Base-by-base conservation (phyloP, 64 coral and sea anemone species). In the Dendronephthya gigantea region DNA sequence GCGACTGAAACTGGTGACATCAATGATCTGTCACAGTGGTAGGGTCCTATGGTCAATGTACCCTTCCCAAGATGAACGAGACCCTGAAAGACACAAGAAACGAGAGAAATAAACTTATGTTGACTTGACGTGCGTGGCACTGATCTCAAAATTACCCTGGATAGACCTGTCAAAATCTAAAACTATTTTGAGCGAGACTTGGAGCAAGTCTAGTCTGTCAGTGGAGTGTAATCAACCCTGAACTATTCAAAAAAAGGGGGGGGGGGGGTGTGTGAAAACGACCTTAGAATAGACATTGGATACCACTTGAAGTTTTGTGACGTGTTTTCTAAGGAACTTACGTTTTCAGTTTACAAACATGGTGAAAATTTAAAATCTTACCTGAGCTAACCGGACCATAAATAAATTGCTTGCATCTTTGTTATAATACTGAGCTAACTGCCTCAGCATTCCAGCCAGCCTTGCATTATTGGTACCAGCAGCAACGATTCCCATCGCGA, bases 41-140 rank as follows among this genome's bases (percentile, higher is more conserved):
- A 97, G 0, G 94, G 94, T 2, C 94, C 94, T 15, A 97, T 82
- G 22, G 94, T 97, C 0, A 97, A 87, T 6, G 94, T 97, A 23
- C 94, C 94, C 83, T 97, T 97, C 38, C 94, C 94, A 88, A 97
- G 92, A 83, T 97, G 94, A 34, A 97, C 94, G 49, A 97, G 88
- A 39, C 94, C 94, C 89, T 92, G 19, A 14, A 31, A 75, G 25
- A 17, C 25, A 62, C 19, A 62, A n/a, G 55, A 27, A n/a, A 19
- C 7, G 0, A n/a, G 0, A 62, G 41, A 45, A 45, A 45, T 11
- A 45, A 6, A 11, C 41, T 45, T 4, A 11, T 45, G 41, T 45
- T 45, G n/a, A n/a, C n/a, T n/a, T n/a, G n/a, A n/a, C n/a, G n/a
- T n/a, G n/a, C n/a, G n/a, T n/a, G n/a, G n/a, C n/a, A n/a, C n/a